Evolutionary conservation across 2,113 vertebrate genomes (phyloP).

Genomic region (Nyctibius bracteatus): DNA sequence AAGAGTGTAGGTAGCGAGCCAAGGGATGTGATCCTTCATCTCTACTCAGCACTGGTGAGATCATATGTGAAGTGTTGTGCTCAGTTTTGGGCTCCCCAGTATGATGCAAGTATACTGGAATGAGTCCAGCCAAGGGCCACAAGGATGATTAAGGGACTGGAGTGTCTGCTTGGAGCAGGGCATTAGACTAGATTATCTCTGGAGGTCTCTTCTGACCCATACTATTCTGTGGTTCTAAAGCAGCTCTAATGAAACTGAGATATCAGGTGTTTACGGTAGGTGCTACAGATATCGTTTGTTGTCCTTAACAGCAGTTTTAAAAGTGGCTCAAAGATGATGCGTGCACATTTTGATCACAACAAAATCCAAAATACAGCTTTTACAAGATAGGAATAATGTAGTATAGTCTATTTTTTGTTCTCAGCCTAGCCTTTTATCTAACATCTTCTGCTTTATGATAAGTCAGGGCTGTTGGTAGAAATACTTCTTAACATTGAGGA

Average conservation of each 20-base stretch:
- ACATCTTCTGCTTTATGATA: background rate
- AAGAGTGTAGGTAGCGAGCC: background rate
- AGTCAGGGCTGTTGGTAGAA: background rate
- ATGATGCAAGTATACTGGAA: background rate
- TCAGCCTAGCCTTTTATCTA: background rate
- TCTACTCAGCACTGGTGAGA: background rate
- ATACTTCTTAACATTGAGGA: background rate
- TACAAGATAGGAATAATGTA: background rate
- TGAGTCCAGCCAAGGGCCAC: background rate
- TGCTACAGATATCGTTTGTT: background rate
- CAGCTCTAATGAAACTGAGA: background rate
- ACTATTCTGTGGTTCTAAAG: background rate
- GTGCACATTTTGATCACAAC: too few relatives aligned
- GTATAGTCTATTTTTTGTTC: accelerated
- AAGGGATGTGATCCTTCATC: too few relatives aligned
- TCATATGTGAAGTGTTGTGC: background rate
- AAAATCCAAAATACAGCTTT: background rate
- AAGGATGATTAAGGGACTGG: background rate
- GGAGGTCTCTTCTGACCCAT: too few relatives aligned
- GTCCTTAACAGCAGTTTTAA: background rate
- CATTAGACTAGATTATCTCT: too few relatives aligned
- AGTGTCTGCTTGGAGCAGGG: background rate
- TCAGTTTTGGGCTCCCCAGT: background rate
- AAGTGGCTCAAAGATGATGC: background rate
- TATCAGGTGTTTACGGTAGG: background rate